phyloP scores from a whole-genome alignment of 2,888 invertebrate genomes.

The Yponomeuta plumbellus region DNA sequence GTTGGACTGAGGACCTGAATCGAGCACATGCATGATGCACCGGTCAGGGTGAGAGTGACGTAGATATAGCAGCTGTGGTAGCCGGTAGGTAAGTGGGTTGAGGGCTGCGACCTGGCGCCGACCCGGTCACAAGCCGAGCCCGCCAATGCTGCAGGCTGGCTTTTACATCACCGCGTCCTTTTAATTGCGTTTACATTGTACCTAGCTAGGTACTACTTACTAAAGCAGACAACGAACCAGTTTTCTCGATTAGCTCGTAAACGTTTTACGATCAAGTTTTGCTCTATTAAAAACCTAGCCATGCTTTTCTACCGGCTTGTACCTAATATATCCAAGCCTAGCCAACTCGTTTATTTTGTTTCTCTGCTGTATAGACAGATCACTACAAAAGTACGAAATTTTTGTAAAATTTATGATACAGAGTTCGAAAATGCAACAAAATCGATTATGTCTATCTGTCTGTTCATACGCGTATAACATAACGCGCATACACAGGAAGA shows the following conservation, averaged over 20 bases:
- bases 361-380: too few relatives aligned
- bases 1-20: background rate
- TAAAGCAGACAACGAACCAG: background rate
- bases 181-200: background rate
- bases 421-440: too few relatives aligned
- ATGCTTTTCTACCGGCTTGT: too few relatives aligned
- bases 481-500: too few relatives aligned
- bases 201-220: background rate
- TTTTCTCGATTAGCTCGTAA: background rate
- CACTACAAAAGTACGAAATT: too few relatives aligned
- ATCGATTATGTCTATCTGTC: too few relatives aligned
- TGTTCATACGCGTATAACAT: too few relatives aligned
- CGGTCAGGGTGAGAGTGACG: background rate
- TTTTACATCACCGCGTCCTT: background rate
- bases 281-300: background rate
- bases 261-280: background rate
- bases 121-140: background rate
- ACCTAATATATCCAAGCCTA: too few relatives aligned
- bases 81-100: constrained; percentile 1
- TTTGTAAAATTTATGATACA: too few relatives aligned
- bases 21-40: background rate
- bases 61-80: background rate
- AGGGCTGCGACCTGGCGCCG: background rate
- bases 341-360: too few relatives aligned
- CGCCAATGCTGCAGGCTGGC: background rate